Evolutionary conservation across 2,888 invertebrate species (phyloP), one percentile per base, ranked within the genome.

Genomic region (Eretmocerus hayati): DNA sequence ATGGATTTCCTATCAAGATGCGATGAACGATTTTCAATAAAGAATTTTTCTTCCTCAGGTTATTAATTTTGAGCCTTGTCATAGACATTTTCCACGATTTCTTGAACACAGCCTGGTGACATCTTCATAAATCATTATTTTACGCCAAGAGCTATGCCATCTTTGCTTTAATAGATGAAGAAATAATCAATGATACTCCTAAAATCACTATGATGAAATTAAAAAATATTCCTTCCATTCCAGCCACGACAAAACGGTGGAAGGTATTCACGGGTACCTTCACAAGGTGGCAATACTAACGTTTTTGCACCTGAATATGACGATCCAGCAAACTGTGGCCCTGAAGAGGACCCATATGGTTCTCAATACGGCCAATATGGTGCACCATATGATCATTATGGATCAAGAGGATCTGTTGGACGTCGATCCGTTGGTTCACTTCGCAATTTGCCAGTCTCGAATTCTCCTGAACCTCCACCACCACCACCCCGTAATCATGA

Each of bases 321-420:
- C 70, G 91, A 92, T 72, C 92, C 92, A 31, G 91, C 92, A 6
- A 90, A 91, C 72, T 90, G 90, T 72, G 88, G 87, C 16, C 88
- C 89, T 41, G 91, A 91, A 69, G 90, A 90, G 72, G 90, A 91
- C 69, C 90, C 90, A 62, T 91, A 91, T 73, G 87, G 90, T 61
- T 89, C 89, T 61, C 89, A 90, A 61, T 90, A 90, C 72, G 79
- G 80, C 33, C 80, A 79, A 53, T 85, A 85, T 64, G 90, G 89
- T 52, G 89, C 90, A 40, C 90, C 90, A 52, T 90, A 90, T 73
- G 90, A 90, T 74, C 90, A 90, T 71, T 90, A 90, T 63, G 90
- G 90, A 59, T 89, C 90, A 52, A 84, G 90, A 40, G 87, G 87
- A 56, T 88, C 88, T 59, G 86, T 89, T 64, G 74, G 75, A 41